Conservation (phyloP, 2,113 vertebrate species). For the Petrocephalus zakoni region DNA sequence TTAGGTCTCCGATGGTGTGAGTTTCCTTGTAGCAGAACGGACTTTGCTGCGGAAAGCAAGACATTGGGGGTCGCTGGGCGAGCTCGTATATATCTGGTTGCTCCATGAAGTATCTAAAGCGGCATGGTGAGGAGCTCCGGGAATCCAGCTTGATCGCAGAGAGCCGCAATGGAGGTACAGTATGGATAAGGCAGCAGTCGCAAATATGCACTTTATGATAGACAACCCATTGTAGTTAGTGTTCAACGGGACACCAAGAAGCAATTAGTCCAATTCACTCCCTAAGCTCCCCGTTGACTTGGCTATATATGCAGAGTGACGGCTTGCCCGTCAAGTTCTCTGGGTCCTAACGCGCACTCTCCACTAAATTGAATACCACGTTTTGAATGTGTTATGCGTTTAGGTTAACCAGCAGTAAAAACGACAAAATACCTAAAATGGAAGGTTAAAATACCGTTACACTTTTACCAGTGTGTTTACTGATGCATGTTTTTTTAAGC, state of each 20-base stretch:
- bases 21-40: slow-evolving; percentile 59
- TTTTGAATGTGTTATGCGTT: not conserved
- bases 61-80: slow-evolving; percentile 79
- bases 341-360: slow-evolving; percentile 32
- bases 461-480: not conserved
- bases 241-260: not conserved
- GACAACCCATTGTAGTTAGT: not conserved
- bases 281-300: not conserved
- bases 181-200: slow-evolving; percentile 32
- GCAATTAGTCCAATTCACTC: not conserved
- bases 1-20: slow-evolving; percentile 61
- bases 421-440: not conserved
- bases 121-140: slow-evolving; percentile 82
- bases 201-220: not conserved
- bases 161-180: not conserved
- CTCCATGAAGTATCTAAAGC: slow-evolving; percentile 89
- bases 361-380: not conserved
- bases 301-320: slow-evolving; percentile 22
- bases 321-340: slow-evolving; percentile 21
- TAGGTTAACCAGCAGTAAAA: not conserved
- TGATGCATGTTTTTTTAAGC: not conserved
- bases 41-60: slow-evolving; percentile 64
- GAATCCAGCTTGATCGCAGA: slow-evolving; percentile 69
- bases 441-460: not conserved
- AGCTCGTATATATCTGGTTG: slow-evolving; percentile 92